phyloP scores from a whole-genome alignment of 2,113 vertebrate genomes.

The Coturnix japonica region DNA sequence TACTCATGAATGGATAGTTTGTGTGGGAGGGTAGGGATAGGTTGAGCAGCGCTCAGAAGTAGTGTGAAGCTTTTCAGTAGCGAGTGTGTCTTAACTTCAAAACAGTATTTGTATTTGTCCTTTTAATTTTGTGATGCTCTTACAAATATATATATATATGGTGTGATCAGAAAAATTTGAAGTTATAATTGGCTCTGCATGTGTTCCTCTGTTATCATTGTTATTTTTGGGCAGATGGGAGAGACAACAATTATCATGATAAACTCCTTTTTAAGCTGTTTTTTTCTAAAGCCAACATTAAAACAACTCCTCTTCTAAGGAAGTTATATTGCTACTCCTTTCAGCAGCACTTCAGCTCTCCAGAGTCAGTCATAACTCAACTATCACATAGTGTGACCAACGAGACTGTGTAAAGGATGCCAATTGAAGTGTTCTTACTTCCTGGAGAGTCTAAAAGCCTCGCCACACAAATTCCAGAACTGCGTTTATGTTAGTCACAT shows the following conservation, averaged over 20 bases:
- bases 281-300: neutral
- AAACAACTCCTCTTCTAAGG: neutral
- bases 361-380: neutral
- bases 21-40: neutral
- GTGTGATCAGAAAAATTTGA: neutral
- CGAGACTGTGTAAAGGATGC: neutral
- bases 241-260: neutral
- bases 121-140: neutral
- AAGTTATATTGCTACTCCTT: neutral
- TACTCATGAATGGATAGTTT: neutral
- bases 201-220: neutral
- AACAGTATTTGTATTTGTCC: neutral
- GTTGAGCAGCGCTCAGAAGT: fast-evolving
- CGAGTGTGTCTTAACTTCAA: neutral
- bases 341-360: neutral
- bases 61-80: neutral
- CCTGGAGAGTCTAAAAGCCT: neutral
- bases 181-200: fast-evolving
- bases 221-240: neutral
- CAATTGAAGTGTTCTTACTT: neutral
- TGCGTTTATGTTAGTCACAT: conserved; percentile 10
- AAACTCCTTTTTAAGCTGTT: neutral
- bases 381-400: neutral
- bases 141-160: neutral
- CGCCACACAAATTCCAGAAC: neutral